Base-by-base conservation (phyloP, 92 coral and sea anemone genomes). In the Epizoanthus rinbou region DNA sequence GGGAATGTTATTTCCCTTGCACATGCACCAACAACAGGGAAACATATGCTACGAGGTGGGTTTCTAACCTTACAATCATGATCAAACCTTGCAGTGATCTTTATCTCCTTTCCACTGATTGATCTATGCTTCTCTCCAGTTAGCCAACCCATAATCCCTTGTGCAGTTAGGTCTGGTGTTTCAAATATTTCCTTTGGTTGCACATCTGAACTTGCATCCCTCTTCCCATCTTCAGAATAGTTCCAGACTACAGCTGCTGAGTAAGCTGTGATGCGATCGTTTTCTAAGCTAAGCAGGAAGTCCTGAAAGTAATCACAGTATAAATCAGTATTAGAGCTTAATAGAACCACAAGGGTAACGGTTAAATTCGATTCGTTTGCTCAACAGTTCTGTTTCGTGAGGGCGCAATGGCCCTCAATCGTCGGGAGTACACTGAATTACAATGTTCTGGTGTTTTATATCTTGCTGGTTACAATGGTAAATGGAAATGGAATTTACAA, bases 241-340 rank as follows among this genome's bases (percentile, higher is more conserved):
- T 83, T 83, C 72, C 86, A 71, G n/a, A 81, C 39, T 56, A 83
- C 86, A 70, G 80, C 86, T 53, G 85, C 66, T 54, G 15, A 39
- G 83, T 78, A 80, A 15, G 88, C 93, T 57, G 23, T 64, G 60
- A 86, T 67, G 43, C 80, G 64, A 62, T 71, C 85, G 57, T 84
- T 80, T 76, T 83, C 86, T 33, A 80, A 81, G 69, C 65, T 75
- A 56, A 57, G 87, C 71, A 86, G 80, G n/a, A 81, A 82, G 52
- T 90, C 93, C 76, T 90, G 85, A 53, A 90, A 83, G 71, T 45
- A 35, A 84, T 82, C 89, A n/a, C n/a, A n/a, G n/a, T n/a, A n/a
- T n/a, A n/a, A n/a, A n/a, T n/a, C n/a, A n/a, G n/a, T n/a, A n/a
- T n/a, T n/a, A n/a, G n/a, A n/a, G n/a, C n/a, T n/a, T n/a, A n/a